Percentiles rank a stretch among this genome's conserved stretches.
Evolutionary conservation across 2,113 vertebrate species (phyloP).

Genomic region (Morone saxatilis): DNA sequence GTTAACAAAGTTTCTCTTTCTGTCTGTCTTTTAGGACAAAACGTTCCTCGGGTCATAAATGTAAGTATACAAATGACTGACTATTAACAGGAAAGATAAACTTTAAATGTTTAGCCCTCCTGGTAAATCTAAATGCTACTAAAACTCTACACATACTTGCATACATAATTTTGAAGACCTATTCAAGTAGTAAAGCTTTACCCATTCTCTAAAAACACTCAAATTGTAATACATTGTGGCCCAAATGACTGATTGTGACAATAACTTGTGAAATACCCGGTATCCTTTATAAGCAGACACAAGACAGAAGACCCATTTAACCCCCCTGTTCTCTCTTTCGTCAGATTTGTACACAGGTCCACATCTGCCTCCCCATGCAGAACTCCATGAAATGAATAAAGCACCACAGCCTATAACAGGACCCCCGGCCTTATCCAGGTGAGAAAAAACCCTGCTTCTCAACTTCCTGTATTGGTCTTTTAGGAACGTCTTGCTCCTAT

Average conservation of each 20-base stretch:
- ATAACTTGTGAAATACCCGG: no score
- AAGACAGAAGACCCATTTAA: not conserved
- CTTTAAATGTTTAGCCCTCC: not conserved
- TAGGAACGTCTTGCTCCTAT: not conserved
- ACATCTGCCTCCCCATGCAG: constrained; percentile 92
- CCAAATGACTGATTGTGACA: not conserved
- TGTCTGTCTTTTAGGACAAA: constrained; percentile 48
- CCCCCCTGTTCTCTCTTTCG: not conserved
- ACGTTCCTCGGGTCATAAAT: constrained; percentile 51
- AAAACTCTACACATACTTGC: not conserved
- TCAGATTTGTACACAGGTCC: constrained; percentile 78
- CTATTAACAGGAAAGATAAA: not conserved
- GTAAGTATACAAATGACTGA: constrained; percentile 54
- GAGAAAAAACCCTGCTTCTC: constrained; percentile 42
- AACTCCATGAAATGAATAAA: constrained; percentile 99
- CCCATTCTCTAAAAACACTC: not conserved
- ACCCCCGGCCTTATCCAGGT: constrained; percentile 98
- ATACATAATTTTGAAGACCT: not conserved
- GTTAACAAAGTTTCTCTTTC: not conserved
- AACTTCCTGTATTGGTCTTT: not conserved
- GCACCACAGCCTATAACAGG: constrained; percentile 97
- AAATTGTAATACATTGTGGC: no score
- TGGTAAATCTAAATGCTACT: not conserved
- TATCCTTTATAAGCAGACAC: not conserved
- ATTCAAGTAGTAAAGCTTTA: not conserved